Conservation (phyloP, 2,797 vertebrate genomes). For the Coluber constrictor region DNA sequence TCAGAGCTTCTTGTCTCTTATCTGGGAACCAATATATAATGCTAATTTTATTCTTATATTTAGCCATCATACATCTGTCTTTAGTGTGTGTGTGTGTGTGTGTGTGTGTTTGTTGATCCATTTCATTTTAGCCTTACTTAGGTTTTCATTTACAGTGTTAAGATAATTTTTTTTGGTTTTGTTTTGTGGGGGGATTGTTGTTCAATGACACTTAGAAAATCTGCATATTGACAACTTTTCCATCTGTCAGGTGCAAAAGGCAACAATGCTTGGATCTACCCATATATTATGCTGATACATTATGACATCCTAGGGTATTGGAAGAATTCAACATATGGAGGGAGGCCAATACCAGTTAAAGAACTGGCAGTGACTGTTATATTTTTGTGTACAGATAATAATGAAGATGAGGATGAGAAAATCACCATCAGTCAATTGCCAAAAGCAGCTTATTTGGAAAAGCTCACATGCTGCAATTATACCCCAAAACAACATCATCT, state of each 20-base stretch:
- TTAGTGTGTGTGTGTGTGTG: not conserved
- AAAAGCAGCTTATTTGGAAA: not conserved
- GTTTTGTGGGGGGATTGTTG: no score
- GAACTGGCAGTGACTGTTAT: not conserved
- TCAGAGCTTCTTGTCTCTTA: not conserved
- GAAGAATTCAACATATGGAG: not conserved
- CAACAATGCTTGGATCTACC: not conserved
- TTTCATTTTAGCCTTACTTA: no score
- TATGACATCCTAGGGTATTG: not conserved
- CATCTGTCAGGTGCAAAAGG: not conserved
- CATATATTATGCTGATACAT: not conserved
- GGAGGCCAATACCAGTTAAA: not conserved
- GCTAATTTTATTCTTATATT: not conserved
- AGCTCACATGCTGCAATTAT: not conserved
- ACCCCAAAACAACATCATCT: not conserved
- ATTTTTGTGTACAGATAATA: not conserved
- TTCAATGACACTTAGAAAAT: not conserved
- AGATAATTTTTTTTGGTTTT: no score
- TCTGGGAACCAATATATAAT: not conserved
- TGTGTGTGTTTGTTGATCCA: no score
- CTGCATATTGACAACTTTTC: not conserved
- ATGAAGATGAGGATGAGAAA: not conserved
- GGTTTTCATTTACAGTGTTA: no score
- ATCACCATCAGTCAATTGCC: not conserved
- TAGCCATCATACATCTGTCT: not conserved